Base-by-base conservation (phyloP, 2,888 invertebrate species). In the Linyphia triangularis region DNA sequence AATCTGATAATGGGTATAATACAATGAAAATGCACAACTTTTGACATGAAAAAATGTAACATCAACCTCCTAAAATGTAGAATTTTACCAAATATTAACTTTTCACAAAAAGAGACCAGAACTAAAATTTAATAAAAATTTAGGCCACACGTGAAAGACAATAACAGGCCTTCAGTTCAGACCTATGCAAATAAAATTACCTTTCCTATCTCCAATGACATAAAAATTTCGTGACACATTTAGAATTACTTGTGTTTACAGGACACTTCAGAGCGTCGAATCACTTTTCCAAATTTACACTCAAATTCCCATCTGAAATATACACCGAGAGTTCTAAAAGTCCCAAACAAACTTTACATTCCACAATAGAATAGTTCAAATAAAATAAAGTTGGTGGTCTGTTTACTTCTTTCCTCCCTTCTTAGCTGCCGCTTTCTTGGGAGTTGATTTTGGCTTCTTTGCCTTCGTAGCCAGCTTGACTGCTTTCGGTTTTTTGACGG, bases 401-500 rank as follows among this genome's bases (percentile, higher is more conserved):
- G 37, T 70, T 79, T 73, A 89, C 51, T 89, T 89, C 79, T 67
- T 89, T 4, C 57, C 79, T 5, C 43, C 77, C 30, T 89, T 89
- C 40, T 85, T 89, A 51, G 84, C 85, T 9, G 78, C 89, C 57
- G 86, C 86, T 73, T 83, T 88, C 79, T 88, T 85, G n/a, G 88
- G 85, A 63, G 90, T 30, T 22, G 90, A 37, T 43, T 89, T 90
- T 0, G 89, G 61, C 37, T 90, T 90, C 85, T 89, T 90, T 3
- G 88, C 86, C 82, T 90, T 91, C 2, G 90, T 22, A 9, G 88
- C 43, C 9, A 81, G 70, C 30, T 82, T 84, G 10, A 40, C 63
- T 10, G 88, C 67, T 51, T 75, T 81, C 22, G 81, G 69, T 61
- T 85, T 89, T 57, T 86, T 90, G 4, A 89, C 69, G 13, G 70